phyloP scores from a whole-genome alignment of 2,797 vertebrate genomes.

The Yasuhikotakia modesta region DNA sequence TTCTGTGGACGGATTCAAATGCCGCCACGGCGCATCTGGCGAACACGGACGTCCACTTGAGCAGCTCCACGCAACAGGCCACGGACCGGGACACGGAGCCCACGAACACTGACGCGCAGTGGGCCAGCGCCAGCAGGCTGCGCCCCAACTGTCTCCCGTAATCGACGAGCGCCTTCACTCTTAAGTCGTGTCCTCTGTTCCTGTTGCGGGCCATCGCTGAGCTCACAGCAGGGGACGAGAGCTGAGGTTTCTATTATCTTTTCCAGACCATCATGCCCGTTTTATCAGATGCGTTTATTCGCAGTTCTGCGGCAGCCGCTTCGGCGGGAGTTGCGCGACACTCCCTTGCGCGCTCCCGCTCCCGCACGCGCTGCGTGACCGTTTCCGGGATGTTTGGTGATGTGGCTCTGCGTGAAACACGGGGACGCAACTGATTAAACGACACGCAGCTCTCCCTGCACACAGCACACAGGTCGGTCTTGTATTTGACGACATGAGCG shows the following conservation, averaged over 20 bases:
- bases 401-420: conserved; percentile 78
- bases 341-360: conserved; percentile 68
- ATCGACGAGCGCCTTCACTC: conserved; percentile 71
- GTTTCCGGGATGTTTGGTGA: conserved; percentile 82
- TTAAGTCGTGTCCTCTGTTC: conserved; percentile 60
- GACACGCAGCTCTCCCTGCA: conserved; percentile 63
- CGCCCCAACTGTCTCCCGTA: conserved; percentile 71
- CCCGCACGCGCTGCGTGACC: conserved; percentile 72
- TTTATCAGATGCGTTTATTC: neutral
- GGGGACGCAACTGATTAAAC: conserved; percentile 69
- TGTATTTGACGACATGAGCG: conserved; percentile 1
- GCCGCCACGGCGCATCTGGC: conserved; percentile 63
- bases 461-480: conserved; percentile 71
- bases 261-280: neutral
- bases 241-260: neutral
- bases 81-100: conserved; percentile 67
- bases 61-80: conserved; percentile 67
- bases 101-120: conserved; percentile 70
- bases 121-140: conserved; percentile 68
- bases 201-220: conserved; percentile 14
- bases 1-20: conserved; percentile 71
- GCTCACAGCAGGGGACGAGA: neutral
- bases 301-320: neutral
- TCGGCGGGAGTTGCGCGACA: conserved; percentile 52
- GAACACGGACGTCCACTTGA: conserved; percentile 72